phyloP scores from a whole-genome alignment of 2,113 vertebrate genomes.

The Ceyx melanurus region DNA sequence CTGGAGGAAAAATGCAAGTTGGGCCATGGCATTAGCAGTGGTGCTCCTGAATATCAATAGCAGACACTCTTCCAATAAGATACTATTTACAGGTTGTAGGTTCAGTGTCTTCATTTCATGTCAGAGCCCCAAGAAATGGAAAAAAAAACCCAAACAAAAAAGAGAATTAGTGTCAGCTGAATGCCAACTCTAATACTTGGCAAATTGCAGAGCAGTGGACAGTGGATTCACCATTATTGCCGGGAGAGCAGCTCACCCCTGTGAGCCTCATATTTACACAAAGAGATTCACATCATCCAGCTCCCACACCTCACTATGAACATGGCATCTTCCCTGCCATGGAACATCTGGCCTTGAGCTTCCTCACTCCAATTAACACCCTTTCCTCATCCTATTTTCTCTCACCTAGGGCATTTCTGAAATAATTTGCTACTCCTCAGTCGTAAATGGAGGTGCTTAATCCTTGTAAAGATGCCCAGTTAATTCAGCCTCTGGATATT shows the following conservation, averaged over 20 bases:
- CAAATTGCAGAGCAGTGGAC: neutral
- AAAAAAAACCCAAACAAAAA: neutral
- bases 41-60: neutral
- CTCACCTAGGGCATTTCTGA: neutral
- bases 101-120: neutral
- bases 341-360: slow-evolving; percentile 6
- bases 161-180: neutral
- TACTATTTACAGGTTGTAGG: neutral
- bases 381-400: neutral
- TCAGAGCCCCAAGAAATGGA: neutral
- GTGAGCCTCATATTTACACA: neutral
- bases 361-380: slow-evolving; percentile 22
- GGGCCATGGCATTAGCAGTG: neutral
- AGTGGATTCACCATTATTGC: neutral
- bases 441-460: neutral
- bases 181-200: neutral
- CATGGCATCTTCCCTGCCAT: neutral
- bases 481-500: neutral
- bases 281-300: neutral
- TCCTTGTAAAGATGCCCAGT: neutral
- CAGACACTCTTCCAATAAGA: neutral
- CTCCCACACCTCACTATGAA: neutral
- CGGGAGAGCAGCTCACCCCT: neutral
- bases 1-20: neutral
- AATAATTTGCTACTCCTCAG: slow-evolving; percentile 7